Percentiles rank a stretch among this genome's conserved stretches.
Evolutionary conservation across 2,113 vertebrate species (phyloP).

Genomic region (Isichthys henryi): DNA sequence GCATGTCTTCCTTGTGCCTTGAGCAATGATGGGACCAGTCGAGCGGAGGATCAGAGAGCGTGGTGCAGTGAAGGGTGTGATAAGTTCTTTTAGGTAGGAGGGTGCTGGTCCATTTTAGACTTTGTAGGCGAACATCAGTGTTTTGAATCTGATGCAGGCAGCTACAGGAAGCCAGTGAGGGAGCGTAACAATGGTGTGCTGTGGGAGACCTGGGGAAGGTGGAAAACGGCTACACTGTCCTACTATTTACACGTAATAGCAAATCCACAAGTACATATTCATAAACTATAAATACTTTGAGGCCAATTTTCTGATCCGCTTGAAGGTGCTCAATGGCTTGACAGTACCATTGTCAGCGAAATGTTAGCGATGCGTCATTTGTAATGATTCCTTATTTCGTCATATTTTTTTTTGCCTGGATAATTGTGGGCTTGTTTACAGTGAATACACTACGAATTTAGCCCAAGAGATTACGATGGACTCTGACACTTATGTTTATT

Average conservation of each 20-base stretch:
- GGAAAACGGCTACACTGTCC: neutral
- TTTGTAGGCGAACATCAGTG: too few relatives aligned
- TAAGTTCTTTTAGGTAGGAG: too few relatives aligned
- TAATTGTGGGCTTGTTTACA: neutral
- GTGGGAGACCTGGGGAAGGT: too few relatives aligned
- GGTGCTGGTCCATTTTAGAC: too few relatives aligned
- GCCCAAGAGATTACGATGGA: neutral
- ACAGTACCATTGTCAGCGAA: neutral
- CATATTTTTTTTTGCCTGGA: neutral
- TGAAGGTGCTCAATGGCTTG: neutral
- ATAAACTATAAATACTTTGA: neutral
- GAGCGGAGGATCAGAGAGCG: too few relatives aligned
- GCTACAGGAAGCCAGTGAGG: too few relatives aligned
- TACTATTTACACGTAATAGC: neutral
- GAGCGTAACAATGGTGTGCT: too few relatives aligned
- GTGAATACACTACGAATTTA: neutral
- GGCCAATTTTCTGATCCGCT: neutral
- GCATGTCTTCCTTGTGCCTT: too few relatives aligned
- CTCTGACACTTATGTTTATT: neutral
- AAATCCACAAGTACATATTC: neutral
- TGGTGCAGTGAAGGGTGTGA: too few relatives aligned
- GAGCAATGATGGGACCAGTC: too few relatives aligned
- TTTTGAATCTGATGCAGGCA: too few relatives aligned
- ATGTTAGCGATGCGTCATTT: neutral
- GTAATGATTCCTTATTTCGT: neutral